Evolutionary conservation across 2,888 invertebrate species (phyloP), one percentile per base, ranked within the genome.

Genomic region (Panopea generosa): DNA sequence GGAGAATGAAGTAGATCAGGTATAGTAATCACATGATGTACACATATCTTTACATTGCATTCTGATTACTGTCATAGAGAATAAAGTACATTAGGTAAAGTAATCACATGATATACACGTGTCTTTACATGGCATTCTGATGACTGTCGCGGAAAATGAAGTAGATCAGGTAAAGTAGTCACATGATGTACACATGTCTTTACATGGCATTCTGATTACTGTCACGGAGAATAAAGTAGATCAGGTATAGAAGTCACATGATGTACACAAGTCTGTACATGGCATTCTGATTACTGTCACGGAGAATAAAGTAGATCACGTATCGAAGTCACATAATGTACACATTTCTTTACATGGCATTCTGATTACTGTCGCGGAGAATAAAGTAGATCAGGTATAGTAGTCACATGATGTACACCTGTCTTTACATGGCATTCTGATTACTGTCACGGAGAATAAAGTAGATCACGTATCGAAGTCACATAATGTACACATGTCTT

Each of bases 311-410:
- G n/a, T n/a, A n/a, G n/a, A n/a, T n/a, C n/a, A n/a, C n/a, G n/a
- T n/a, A n/a, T n/a, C n/a, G n/a, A n/a, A n/a, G n/a, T n/a, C n/a
- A n/a, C n/a, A n/a, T n/a, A n/a, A n/a, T n/a, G n/a, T n/a, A n/a
- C n/a, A n/a, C n/a, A 86, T 83, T 6, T 86, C 89, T 73, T 87
- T 87, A 57, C 90, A 70, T 89, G 89, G 85, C 89, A 7, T n/a
- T 86, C 82, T 73, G 83, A 85, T n/a, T n/a, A n/a, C n/a, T n/a
- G n/a, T n/a, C n/a, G n/a, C n/a, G n/a, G n/a, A n/a, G n/a, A n/a
- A n/a, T n/a, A n/a, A n/a, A n/a, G n/a, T n/a, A n/a, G n/a, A n/a
- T n/a, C n/a, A n/a, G n/a, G n/a, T n/a, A n/a, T n/a, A n/a, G n/a
- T n/a, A n/a, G n/a, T n/a, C n/a, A n/a, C n/a, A n/a, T n/a, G n/a